These are phyloP conservation scores for Melinopterus prodromus DNA, from an alignment of 2,888 invertebrate genomes.

Conservation along the genomic window DNA sequence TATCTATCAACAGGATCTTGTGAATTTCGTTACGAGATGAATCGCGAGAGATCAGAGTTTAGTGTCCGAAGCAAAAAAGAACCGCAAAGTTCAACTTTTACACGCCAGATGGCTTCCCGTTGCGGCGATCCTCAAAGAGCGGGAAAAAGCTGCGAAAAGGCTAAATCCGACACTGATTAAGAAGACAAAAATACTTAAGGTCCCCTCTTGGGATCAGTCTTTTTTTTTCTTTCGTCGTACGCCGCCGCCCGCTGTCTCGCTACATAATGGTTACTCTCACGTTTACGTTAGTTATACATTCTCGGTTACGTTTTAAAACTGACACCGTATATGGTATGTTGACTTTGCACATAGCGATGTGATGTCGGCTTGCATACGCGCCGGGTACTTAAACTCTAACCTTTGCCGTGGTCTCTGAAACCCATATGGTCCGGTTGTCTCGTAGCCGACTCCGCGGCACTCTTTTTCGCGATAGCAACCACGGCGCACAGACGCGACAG, in stretches of 20 bases:
- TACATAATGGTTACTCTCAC: slow-evolving; percentile 4
- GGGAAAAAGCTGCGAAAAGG: neutral
- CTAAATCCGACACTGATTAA: slow-evolving; percentile 4
- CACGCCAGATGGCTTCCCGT: neutral
- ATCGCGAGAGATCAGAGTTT: too few relatives aligned
- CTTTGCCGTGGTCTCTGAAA: slow-evolving; percentile 21
- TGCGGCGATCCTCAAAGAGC: neutral
- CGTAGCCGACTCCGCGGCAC: neutral
- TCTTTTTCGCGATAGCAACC: slow-evolving; percentile 11
- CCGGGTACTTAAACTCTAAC: slow-evolving; percentile 35
- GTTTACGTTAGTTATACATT: neutral
- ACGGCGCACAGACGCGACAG: slow-evolving; percentile 5
- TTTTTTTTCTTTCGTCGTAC: neutral
- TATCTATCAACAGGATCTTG: neutral
- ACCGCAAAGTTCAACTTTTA: neutral
- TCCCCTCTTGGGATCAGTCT: neutral
- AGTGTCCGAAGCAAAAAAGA: too few relatives aligned
- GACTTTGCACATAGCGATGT: slow-evolving; percentile 35
- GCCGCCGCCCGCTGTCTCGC: neutral
- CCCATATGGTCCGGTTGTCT: neutral
- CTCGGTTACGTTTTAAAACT: slow-evolving; percentile 23
- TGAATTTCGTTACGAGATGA: too few relatives aligned
- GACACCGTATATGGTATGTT: slow-evolving; percentile 35
- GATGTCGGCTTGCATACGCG: slow-evolving; percentile 25
- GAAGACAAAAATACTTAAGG: neutral